A percentile compares a stretch with the other conserved stretches of the same genome.
phyloP scores from a whole-genome alignment of 2,113 vertebrate genomes.

The Reinhardtius hippoglossoides region DNA sequence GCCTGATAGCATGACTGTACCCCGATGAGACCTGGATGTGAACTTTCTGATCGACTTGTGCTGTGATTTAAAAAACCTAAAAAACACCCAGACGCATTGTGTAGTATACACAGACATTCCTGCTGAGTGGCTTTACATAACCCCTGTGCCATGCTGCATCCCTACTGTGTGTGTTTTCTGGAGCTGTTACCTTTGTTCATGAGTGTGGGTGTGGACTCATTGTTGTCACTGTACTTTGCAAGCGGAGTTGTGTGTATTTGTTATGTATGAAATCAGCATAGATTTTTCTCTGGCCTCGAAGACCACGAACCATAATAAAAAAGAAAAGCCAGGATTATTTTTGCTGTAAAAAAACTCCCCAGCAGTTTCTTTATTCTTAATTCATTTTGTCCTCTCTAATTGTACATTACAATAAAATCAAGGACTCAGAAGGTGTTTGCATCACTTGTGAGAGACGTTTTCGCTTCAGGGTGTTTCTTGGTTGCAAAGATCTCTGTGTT shows the following conservation, averaged over 20 bases:
- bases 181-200: conserved; percentile 54
- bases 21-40: conserved; percentile 46
- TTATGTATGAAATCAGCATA: conserved; percentile 57
- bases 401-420: conserved; percentile 7
- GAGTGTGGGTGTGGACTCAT: conserved; percentile 39
- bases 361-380: conserved; percentile 5
- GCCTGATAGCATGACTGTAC: conserved; percentile 47
- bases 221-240: conserved; percentile 70
- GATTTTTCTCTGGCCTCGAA: conserved; percentile 49
- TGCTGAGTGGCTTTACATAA: conserved; percentile 33
- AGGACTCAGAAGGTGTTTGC: neutral
- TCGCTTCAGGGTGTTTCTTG: neutral
- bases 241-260: conserved; percentile 70
- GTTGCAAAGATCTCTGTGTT: neutral
- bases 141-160: conserved; percentile 46
- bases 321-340: conserved; percentile 41
- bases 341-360: conserved; percentile 8
- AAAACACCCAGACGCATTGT: conserved; percentile 10
- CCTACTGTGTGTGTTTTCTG: conserved; percentile 60
- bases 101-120: conserved; percentile 33
- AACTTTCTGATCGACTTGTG: conserved; percentile 43
- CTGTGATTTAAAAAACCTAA: conserved; percentile 36
- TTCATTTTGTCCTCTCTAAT: neutral
- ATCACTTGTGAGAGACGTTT: neutral
- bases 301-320: conserved; percentile 61